phyloP scores from a whole-genome alignment of 1,140 invertebrate species.

The Steinernema feltiae region DNA sequence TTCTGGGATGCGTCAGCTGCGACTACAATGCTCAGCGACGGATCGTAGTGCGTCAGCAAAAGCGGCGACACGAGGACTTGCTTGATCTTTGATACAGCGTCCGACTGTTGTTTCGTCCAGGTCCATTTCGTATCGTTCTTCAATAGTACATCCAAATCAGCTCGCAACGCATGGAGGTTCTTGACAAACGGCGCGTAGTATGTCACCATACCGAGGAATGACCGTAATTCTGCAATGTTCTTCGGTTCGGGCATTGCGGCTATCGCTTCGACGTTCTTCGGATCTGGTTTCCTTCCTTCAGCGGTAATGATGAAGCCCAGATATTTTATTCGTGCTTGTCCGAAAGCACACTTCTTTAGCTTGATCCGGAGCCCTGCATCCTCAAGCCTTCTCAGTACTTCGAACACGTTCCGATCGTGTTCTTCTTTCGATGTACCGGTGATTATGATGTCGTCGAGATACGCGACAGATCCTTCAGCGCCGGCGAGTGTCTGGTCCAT shows the following conservation, averaged over 20 bases:
- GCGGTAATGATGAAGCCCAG: constrained; percentile 34
- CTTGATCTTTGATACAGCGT: constrained; percentile 33
- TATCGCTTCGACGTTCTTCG: constrained; percentile 36
- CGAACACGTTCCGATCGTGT: neutral
- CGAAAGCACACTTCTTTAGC: constrained; percentile 36
- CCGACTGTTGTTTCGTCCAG: constrained; percentile 23
- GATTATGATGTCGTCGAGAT: constrained; percentile 38
- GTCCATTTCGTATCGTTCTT: constrained; percentile 41
- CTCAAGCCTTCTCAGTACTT: constrained; percentile 8
- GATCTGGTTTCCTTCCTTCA: constrained; percentile 39
- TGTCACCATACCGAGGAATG: constrained; percentile 46
- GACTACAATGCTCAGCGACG: constrained; percentile 34
- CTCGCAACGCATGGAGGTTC: constrained; percentile 24
- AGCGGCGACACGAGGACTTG: constrained; percentile 30
- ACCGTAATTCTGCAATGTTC: constrained; percentile 25
- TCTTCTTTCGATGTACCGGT: neutral
- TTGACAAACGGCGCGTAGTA: constrained; percentile 43
- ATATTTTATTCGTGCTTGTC: constrained; percentile 25
- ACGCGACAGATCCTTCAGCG: neutral
- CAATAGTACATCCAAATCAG: constrained; percentile 40
- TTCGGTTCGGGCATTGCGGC: constrained; percentile 37
- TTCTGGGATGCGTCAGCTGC: constrained; percentile 46
- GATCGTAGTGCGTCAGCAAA: constrained; percentile 43
- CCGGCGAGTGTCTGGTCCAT: constrained; percentile 33
- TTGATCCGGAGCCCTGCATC: constrained; percentile 8